Evolutionary conservation across 35 echinoderm and acorn worm species (phyloP).

Genomic region (Lytechinus variegatus): DNA sequence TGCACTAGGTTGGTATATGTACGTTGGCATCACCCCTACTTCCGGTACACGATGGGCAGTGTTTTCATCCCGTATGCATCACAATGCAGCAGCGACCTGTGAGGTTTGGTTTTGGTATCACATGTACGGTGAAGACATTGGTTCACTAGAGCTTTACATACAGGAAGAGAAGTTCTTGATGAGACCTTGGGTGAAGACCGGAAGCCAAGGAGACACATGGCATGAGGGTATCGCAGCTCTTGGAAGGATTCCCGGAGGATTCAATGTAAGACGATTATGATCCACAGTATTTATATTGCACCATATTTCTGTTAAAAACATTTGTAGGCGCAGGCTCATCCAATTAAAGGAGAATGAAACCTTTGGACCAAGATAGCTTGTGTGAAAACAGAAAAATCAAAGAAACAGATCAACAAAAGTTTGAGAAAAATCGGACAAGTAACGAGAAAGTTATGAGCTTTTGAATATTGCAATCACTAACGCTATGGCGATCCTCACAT

Average conservation of each 20-base stretch:
- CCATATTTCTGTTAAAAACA: too few relatives aligned
- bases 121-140: constrained; percentile 77
- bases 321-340: too few relatives aligned
- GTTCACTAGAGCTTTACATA: constrained; percentile 61
- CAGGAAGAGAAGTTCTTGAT: constrained; percentile 62
- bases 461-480: too few relatives aligned
- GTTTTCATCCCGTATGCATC: constrained; percentile 57
- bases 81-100: constrained; percentile 76
- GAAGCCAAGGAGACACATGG: constrained; percentile 80
- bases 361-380: too few relatives aligned
- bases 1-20: constrained; percentile 79
- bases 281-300: too few relatives aligned
- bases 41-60: constrained; percentile 57
- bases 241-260: constrained; percentile 71
- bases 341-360: too few relatives aligned
- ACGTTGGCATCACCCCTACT: constrained; percentile 61
- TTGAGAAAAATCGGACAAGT: too few relatives aligned
- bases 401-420: too few relatives aligned
- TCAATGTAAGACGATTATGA: constrained; percentile 56
- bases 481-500: too few relatives aligned
- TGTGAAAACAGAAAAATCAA: too few relatives aligned
- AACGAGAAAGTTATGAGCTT: too few relatives aligned
- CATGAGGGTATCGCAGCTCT: constrained; percentile 58
- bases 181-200: constrained; percentile 29
- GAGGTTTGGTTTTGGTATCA: constrained; percentile 83